Evolutionary conservation across 2,888 invertebrate species (phyloP).

Genomic region (Lasiommata megera): DNA sequence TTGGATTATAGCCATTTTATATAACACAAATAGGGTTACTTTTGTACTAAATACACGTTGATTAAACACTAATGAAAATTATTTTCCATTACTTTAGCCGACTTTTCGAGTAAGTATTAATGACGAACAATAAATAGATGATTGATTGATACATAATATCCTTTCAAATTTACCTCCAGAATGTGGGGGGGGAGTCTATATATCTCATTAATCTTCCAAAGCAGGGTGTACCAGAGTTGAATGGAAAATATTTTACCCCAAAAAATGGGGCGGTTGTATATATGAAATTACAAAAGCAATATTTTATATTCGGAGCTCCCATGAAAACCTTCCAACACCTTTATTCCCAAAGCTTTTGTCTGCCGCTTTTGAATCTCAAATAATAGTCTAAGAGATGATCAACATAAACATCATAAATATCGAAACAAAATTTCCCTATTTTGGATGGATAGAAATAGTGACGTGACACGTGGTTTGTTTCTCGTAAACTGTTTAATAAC

Average conservation of each 20-base stretch:
- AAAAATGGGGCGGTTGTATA: background rate
- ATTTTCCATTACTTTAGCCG: too few relatives aligned
- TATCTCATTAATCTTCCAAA: conserved; percentile 9
- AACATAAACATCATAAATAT: background rate
- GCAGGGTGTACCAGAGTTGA: background rate
- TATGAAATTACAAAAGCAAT: conserved; percentile 15
- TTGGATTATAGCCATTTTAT: too few relatives aligned
- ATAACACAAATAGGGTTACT: too few relatives aligned
- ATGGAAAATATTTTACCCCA: background rate
- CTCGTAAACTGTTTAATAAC: too few relatives aligned
- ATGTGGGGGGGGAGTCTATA: too few relatives aligned
- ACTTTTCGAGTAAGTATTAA: background rate
- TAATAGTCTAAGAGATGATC: conserved; percentile 10
- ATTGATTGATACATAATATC: background rate
- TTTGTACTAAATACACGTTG: too few relatives aligned
- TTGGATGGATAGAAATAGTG: too few relatives aligned
- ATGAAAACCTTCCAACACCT: conserved; percentile 22
- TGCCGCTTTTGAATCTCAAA: conserved; percentile 22
- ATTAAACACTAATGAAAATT: too few relatives aligned
- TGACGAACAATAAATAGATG: background rate
- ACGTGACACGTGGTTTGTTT: too few relatives aligned
- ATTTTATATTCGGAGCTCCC: conserved; percentile 19
- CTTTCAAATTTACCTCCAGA: background rate
- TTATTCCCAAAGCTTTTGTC: conserved; percentile 26
- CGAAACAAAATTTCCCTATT: too few relatives aligned